Evolutionary conservation across 2,888 invertebrate genomes (phyloP), one percentile per base, ranked within the genome.

Genomic region (Tenthredo distinguenda): DNA sequence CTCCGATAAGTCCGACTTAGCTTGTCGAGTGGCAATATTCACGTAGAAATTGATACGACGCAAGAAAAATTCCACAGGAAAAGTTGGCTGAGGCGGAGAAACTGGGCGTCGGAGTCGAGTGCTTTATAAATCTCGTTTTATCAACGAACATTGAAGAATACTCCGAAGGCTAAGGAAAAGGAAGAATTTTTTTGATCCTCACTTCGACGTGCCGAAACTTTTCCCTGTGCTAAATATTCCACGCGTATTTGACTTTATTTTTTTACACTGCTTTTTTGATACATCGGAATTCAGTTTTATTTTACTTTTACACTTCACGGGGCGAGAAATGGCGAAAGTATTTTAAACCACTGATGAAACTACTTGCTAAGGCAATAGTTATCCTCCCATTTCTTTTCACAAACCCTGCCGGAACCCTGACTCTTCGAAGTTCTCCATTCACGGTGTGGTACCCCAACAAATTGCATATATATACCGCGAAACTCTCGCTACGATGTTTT

Each of bases 111-210:
- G 43, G 37, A 40, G n/a, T 62, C 62, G 81, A 81, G 62, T 81
- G 37, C 81, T 62, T 77, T 81, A 62, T 81, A 81, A 81, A 81
- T 81, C 81, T 31, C 34, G 12, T 81, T 81, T 81, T 37, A 62
- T 81, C 34, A 77, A 21, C 58, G 81, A 37, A 62, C 21, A 10
- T 62, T 18, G 15, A 26, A 58, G 26, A 37, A n/a, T 12, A 21
- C 7, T 26, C 21, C 2, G 34, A 50, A 77, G 15, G 50, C 77
- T 77, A 55, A 43, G 31, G 31, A 9, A 55, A 55, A 6, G 18
- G 31, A 47, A 31, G 72, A 47, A 34, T 50, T 18, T 15, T 34
- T 77, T 2, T 0, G 7, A 31, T 77, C 31, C 26, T 9, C n/a
- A 21, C n/a, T 10, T 43, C 21, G 21, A 26, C 7, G 40, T 26